Base-by-base conservation (phyloP, 2,113 vertebrate species). In the Lepidothrix coronata region DNA sequence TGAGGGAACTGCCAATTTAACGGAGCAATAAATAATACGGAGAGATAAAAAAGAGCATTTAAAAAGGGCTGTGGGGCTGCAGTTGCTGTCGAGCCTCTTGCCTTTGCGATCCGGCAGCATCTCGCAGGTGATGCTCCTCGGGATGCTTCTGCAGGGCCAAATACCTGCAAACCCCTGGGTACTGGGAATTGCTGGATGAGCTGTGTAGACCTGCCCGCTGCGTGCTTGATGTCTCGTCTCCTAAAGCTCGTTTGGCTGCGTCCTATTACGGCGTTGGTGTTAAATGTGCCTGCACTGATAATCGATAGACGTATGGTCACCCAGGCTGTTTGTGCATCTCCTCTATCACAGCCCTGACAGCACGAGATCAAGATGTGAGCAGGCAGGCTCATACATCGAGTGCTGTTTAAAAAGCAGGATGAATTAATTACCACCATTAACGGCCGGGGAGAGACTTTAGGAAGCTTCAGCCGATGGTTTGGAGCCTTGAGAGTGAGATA, bases 1-100 rank as follows among this genome's bases (percentile, higher is more conserved):
- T 4, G 74, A 93, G 97, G 67, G 95, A 97, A 80, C 93, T 97
- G 97, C 96, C 97, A 93, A 43, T 97, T 97, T 75, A 96, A 66
- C 61, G 4, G 71, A 98, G 97, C 96, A 95, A 98, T 98, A 98
- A 98, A 98, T 98, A 97, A 97, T 46, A 72, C 59, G 5, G 4
- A 9, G 93, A 94, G 96, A 97, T 95, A 89, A 95, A 92, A 91
- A 96, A 86, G 91, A 88, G 39, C 54, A 1, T 88, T 85, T 91
- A 16, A 66, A 95, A 87, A 85, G 87, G 67, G 93, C 41, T 18
- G 68, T 0, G 11, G 75, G 6, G 58, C 68, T 46, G 94, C 88
- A 63, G 51, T 30, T 23, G 93, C 91, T 48, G 90, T 27, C 5
- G 84, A 94, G 89, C 48, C 28, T 27, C 72, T 23, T 70, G 44